Percentiles rank a stretch among this genome's conserved stretches.
phyloP scores from a whole-genome alignment of 2,888 invertebrate species.

The Muschampia plurimacula region DNA sequence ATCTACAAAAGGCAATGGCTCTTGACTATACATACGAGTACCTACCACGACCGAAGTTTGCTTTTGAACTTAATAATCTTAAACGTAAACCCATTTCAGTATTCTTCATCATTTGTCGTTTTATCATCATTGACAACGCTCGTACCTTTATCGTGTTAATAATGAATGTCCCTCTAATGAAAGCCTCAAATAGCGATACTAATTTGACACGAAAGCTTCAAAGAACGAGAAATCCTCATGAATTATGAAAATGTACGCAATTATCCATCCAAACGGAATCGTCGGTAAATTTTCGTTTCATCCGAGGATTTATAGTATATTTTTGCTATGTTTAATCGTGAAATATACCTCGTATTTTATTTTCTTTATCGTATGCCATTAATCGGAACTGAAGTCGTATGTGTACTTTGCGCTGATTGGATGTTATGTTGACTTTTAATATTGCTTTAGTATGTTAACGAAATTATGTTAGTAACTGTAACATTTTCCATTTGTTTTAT shows the following conservation, averaged over 20 bases:
- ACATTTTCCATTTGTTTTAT: too few species aligned
- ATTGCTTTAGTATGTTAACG: not conserved
- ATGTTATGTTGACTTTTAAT: slow-evolving; percentile 15
- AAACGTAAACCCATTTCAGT: too few species aligned
- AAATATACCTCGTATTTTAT: slow-evolving; percentile 27
- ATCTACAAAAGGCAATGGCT: too few species aligned
- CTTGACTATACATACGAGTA: too few species aligned
- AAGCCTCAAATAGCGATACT: slow-evolving; percentile 27
- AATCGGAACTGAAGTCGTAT: slow-evolving; percentile 22
- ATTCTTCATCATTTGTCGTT: not conserved
- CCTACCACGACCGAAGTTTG: too few species aligned
- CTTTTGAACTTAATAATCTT: too few species aligned
- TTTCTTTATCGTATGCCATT: slow-evolving; percentile 23
- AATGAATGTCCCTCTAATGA: slow-evolving; percentile 17
- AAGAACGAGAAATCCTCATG: slow-evolving; percentile 30
- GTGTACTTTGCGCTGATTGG: slow-evolving; percentile 26
- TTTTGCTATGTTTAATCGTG: slow-evolving; percentile 15
- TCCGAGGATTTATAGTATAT: not conserved
- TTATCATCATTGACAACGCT: slow-evolving; percentile 3
- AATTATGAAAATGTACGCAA: slow-evolving; percentile 36
- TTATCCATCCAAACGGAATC: slow-evolving; percentile 21
- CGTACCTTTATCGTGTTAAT: slow-evolving; percentile 13
- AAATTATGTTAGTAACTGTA: not conserved
- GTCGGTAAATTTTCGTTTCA: slow-evolving; percentile 20
- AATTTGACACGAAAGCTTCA: slow-evolving; percentile 30